A percentile compares a stretch with the other conserved stretches of the same genome.
Evolutionary conservation across 2,113 vertebrate genomes (phyloP).

Genomic region (Ammodytes dubius): DNA sequence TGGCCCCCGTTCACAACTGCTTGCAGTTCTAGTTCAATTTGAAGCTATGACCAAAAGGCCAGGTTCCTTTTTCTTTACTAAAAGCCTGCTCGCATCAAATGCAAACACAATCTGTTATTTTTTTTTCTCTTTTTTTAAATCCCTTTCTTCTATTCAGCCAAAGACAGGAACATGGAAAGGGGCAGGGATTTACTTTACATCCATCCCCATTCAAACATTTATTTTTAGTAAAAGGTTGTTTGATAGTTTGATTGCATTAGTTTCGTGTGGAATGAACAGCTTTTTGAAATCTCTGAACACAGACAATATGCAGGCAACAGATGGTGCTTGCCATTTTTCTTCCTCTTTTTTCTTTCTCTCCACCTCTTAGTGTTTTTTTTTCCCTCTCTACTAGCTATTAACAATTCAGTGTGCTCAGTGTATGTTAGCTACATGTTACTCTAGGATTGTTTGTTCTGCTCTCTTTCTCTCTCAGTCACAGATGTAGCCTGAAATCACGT

Average conservation of each 20-base stretch:
- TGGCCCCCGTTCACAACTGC: too few species aligned
- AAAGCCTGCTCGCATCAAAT: slow-evolving; percentile 58
- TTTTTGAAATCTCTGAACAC: slow-evolving; percentile 61
- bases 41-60: slow-evolving; percentile 53
- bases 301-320: slow-evolving; percentile 71
- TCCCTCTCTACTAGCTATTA: slow-evolving; percentile 54
- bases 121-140: slow-evolving; percentile 10
- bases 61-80: slow-evolving; percentile 46
- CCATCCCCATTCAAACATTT: neutral
- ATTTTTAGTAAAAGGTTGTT: slow-evolving; percentile 42
- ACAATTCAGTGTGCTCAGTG: slow-evolving; percentile 61
- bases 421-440: slow-evolving; percentile 50
- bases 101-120: slow-evolving; percentile 52
- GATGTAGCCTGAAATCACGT: slow-evolving; percentile 78
- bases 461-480: slow-evolving; percentile 70
- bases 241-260: slow-evolving; percentile 23
- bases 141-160: slow-evolving; percentile 38
- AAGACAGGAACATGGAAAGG: slow-evolving; percentile 21
- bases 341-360: slow-evolving; percentile 34
- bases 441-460: slow-evolving; percentile 70
- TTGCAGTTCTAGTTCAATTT: too few species aligned
- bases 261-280: slow-evolving; percentile 29
- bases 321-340: slow-evolving; percentile 70
- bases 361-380: slow-evolving; percentile 12
- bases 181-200: slow-evolving; percentile 26